Base-by-base conservation (phyloP, 2,113 vertebrate genomes). In the Syngnathus scovelli region DNA sequence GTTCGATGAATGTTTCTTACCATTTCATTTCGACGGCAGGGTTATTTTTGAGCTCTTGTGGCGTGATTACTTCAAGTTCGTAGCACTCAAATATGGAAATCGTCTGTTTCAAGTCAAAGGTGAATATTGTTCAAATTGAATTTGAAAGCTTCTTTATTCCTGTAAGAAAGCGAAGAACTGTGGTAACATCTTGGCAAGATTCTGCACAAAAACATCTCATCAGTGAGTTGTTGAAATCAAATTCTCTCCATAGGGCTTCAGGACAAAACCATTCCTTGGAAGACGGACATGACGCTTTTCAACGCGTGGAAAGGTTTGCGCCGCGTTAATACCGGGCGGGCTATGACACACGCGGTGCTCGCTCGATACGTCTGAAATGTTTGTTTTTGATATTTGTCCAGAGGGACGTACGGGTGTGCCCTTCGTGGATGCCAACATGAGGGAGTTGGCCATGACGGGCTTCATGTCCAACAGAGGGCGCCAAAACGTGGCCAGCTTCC, bases 371-470 rank as follows among this genome's bases (percentile, higher is more conserved):
- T 7, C 18, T 33, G 6, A 7, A 1, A 11, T 43, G 10, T 43
- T 43, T 12, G 64, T 7, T 4, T 0, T 58, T 0, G 7, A 33
- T 72, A 48, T 43, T 8, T 23, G 27, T 2, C 52, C 74, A 94
- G 93, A 94, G 71, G 93, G 93, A n/a, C 84, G 39, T 19, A 94
- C 93, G 0, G 92, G 93, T 0, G 87, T 94, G 49, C 94, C 93
- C 13, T 94, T 95, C 21, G 92, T 95, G 4, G 93, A 95, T 0
- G 92, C 93, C 58, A 95, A 91, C 85, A 93, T 94, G 93, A 83
- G 91, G 66, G 93, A 94, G 83, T 66, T 93, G 77, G 89, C 86
- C 0, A 77, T 83, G 9, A 93, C 90, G 0, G 92, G 92, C 59
- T 95, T 94, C 76, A 92, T 93, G 91, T 92, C 93, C 41, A 94